A percentile compares a stretch with the other conserved stretches of the same genome.
phyloP scores from a whole-genome alignment of 2,113 vertebrate species.

The Sarotherodon lohbergeri region DNA sequence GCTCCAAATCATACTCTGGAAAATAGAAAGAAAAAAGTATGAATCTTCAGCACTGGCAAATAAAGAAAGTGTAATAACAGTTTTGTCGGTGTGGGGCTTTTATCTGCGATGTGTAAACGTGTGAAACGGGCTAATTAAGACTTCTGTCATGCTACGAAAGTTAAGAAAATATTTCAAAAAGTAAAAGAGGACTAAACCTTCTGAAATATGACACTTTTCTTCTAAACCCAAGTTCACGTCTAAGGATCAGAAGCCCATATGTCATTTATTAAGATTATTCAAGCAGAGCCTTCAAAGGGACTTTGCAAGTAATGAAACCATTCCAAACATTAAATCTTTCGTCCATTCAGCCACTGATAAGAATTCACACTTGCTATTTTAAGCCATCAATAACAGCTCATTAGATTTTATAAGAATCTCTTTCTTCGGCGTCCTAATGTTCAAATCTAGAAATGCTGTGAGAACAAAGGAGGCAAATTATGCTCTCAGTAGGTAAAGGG shows the following conservation, averaged over 20 bases:
- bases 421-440: not conserved
- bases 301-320: not conserved
- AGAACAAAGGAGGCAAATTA: not conserved
- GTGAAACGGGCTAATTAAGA: not conserved
- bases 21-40: not conserved
- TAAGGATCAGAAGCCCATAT: not conserved
- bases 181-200: not conserved
- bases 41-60: not conserved
- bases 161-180: not conserved
- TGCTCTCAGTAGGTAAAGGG: not conserved
- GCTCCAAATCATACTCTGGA: conserved; percentile 92
- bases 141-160: not conserved
- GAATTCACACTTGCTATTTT: not conserved
- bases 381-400: not conserved
- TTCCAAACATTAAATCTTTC: not conserved
- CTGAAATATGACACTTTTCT: not conserved
- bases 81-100: fast-evolving
- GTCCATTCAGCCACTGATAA: not conserved
- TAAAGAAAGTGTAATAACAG: not conserved
- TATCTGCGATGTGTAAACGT: not conserved
- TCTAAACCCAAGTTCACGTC: not conserved
- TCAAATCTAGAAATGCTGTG: not conserved
- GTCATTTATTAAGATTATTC: not conserved
- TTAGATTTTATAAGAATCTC: not conserved
- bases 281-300: not conserved